phyloP scores from a whole-genome alignment of 2,888 invertebrate species.

The Archaeoteleia sp. region DNA sequence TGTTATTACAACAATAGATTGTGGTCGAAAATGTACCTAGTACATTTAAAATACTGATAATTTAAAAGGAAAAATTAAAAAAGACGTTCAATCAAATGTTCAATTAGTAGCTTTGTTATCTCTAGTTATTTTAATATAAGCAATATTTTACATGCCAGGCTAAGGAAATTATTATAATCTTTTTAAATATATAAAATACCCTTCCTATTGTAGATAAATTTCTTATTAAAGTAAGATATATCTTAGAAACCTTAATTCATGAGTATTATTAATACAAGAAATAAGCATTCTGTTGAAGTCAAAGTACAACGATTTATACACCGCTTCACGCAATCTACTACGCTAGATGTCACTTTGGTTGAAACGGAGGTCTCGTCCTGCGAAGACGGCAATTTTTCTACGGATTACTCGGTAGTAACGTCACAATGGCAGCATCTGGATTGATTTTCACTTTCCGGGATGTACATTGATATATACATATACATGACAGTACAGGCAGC shows the following conservation, averaged over 20 bases:
- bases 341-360: conserved; percentile 41
- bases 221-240: too few species aligned
- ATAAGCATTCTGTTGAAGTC: conserved; percentile 29
- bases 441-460: conserved; percentile 58
- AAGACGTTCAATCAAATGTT: too few species aligned
- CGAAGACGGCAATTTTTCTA: conserved; percentile 60
- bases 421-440: conserved; percentile 64
- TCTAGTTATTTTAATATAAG: too few species aligned
- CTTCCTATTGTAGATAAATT: too few species aligned
- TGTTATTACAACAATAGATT: too few species aligned
- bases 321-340: conserved; percentile 47
- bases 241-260: not conserved
- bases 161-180: too few species aligned
- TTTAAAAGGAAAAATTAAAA: too few species aligned
- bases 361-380: conserved; percentile 38
- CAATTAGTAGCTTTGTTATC: too few species aligned
- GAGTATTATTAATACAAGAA: conserved; percentile 13
- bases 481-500: conserved; percentile 24
- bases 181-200: too few species aligned
- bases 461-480: conserved; percentile 24
- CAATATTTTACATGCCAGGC: too few species aligned
- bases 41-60: too few species aligned
- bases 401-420: conserved; percentile 62
- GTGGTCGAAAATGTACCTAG: too few species aligned
- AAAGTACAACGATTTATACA: conserved; percentile 42